These are phyloP conservation scores for Charadrius vociferus DNA, from an alignment of 2,113 vertebrate genomes.

Conservation along the genomic window DNA sequence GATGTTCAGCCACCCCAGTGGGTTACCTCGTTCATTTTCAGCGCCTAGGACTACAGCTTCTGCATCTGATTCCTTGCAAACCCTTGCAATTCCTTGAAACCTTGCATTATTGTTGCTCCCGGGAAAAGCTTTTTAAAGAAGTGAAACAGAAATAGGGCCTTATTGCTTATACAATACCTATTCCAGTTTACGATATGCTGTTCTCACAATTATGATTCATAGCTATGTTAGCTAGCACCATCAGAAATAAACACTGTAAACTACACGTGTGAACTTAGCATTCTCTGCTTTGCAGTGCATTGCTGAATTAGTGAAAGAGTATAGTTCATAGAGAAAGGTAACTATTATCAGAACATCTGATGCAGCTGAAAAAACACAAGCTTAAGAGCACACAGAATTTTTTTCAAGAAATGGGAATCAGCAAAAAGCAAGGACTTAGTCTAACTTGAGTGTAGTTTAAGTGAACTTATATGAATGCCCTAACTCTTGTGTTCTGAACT, in stretches of 20 bases:
- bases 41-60: neutral
- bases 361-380: neutral
- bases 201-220: neutral
- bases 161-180: neutral
- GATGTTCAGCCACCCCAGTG: neutral
- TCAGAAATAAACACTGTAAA: neutral
- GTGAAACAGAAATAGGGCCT: neutral
- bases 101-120: neutral
- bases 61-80: neutral
- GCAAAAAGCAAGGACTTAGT: neutral
- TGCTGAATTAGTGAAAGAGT: neutral
- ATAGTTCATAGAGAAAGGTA: neutral
- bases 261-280: accelerated
- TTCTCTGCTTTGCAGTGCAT: neutral
- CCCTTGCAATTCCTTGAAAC: neutral
- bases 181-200: neutral
- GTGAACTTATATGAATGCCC: neutral
- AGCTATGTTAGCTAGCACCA: neutral
- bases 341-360: neutral
- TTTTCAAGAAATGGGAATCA: neutral
- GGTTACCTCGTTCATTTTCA: neutral
- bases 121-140: neutral
- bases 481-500: neutral
- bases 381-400: neutral
- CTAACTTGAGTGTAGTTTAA: neutral